These are phyloP conservation scores for Perca schrenkii DNA, from an alignment of 2,113 vertebrate species.

Conservation along the genomic window DNA sequence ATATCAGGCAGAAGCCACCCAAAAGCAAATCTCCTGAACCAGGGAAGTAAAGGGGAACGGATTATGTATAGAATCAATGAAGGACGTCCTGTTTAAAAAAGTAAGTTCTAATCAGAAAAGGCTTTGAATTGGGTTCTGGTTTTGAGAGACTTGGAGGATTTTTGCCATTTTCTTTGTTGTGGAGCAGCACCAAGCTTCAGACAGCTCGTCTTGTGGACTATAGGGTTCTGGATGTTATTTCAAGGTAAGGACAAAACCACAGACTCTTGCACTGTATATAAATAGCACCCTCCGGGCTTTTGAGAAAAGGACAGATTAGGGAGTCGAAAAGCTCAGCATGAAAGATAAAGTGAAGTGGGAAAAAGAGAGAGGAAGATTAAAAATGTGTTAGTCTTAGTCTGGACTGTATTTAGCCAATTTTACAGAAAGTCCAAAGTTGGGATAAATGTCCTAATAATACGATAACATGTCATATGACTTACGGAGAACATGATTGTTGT, in stretches of 20 bases:
- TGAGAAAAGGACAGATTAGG: constrained; percentile 35
- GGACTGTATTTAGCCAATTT: constrained; percentile 16
- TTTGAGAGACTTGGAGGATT: constrained; percentile 69
- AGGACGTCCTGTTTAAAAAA: constrained; percentile 65
- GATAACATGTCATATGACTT: background rate
- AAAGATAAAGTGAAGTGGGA: constrained; percentile 3
- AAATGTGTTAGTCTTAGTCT: constrained; percentile 3
- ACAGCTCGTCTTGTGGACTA: constrained; percentile 75
- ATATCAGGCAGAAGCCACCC: constrained; percentile 48
- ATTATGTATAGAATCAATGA: constrained; percentile 61
- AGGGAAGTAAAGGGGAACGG: constrained; percentile 53
- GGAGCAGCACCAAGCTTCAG: constrained; percentile 56
- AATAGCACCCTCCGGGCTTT: constrained; percentile 24
- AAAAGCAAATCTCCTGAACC: constrained; percentile 41
- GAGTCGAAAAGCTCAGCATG: constrained; percentile 15
- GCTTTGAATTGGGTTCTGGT: constrained; percentile 50
- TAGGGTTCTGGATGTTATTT: constrained; percentile 68
- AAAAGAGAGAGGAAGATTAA: background rate
- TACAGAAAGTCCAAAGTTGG: constrained; percentile 65
- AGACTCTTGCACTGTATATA: constrained; percentile 22
- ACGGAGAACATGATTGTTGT: background rate
- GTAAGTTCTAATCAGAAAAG: constrained; percentile 62
- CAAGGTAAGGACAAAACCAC: constrained; percentile 79
- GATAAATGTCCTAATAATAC: constrained; percentile 17
- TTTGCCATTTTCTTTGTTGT: constrained; percentile 37